Percentiles rank a stretch among this genome's conserved stretches.
phyloP scores from a whole-genome alignment of 2,113 vertebrate genomes.

The Poeciliopsis occidentalis region DNA sequence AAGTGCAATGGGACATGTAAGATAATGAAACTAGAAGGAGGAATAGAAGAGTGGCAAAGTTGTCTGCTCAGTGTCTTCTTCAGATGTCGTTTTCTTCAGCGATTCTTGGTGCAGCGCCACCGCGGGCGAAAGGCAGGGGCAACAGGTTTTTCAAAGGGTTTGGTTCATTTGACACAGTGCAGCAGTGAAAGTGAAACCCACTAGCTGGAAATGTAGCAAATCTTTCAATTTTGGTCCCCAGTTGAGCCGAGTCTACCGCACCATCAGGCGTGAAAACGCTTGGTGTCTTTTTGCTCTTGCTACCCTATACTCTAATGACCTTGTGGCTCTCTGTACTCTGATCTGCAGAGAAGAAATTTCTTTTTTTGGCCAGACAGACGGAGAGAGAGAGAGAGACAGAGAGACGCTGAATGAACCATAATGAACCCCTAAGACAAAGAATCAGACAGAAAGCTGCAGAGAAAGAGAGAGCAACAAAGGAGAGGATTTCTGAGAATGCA shows the following conservation, averaged over 20 bases:
- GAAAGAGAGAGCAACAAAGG: slow-evolving; percentile 12
- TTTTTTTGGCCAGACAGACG: slow-evolving; percentile 33
- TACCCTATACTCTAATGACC: slow-evolving; percentile 67
- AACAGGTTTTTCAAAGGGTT: too few relatives aligned
- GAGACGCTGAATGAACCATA: slow-evolving; percentile 39
- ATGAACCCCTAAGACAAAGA: slow-evolving; percentile 18
- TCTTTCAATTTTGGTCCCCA: too few relatives aligned
- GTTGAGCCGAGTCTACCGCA: too few relatives aligned
- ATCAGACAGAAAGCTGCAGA: slow-evolving; percentile 29
- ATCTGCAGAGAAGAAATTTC: slow-evolving; percentile 62
- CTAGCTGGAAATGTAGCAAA: too few relatives aligned
- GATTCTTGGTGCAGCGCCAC: too few relatives aligned
- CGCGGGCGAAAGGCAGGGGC: too few relatives aligned
- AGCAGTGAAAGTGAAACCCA: too few relatives aligned
- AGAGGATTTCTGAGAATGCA: slow-evolving; percentile 3
- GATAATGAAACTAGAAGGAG: slow-evolving; percentile 23
- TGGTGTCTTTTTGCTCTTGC: slow-evolving; percentile 38
- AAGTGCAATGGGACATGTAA: slow-evolving; percentile 61
- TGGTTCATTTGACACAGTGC: too few relatives aligned
- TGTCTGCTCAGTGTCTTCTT: slow-evolving; percentile 35
- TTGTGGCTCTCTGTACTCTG: slow-evolving; percentile 66
- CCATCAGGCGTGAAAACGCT: slow-evolving; percentile 2
- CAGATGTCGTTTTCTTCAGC: too few relatives aligned
- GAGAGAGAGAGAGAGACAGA: neutral
- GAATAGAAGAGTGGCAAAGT: neutral